Evolutionary conservation across 2,797 vertebrate genomes (phyloP).

Genomic region (Pseudopleuronectes americanus): DNA sequence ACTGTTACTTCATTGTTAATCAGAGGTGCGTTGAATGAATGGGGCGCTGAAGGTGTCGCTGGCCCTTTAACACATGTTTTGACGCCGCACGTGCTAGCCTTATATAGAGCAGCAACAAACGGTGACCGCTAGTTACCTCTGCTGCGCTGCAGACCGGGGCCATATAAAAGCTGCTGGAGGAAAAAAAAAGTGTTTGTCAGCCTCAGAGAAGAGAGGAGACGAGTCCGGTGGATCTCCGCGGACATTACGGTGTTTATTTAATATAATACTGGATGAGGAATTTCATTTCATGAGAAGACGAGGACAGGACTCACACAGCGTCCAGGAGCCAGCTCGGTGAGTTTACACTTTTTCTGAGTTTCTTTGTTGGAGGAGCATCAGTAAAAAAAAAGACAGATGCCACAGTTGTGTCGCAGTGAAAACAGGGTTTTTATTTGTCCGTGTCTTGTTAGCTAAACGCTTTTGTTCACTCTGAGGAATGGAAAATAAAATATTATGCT

Average conservation of each 20-base stretch:
- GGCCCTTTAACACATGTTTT: conserved; percentile 85
- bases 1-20: background rate
- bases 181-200: conserved; percentile 67
- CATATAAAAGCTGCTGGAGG: conserved; percentile 81
- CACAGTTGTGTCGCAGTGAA: background rate
- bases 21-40: background rate
- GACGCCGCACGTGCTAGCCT: conserved; percentile 83
- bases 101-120: conserved; percentile 72
- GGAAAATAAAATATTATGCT: background rate
- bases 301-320: conserved; percentile 32
- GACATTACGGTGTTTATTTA: conserved; percentile 1
- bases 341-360: conserved; percentile 41
- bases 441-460: background rate
- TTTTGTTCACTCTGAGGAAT: too few species aligned
- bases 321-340: conserved; percentile 61
- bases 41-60: conserved; percentile 22
- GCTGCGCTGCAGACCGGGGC: conserved; percentile 44
- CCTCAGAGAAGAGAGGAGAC: conserved; percentile 8
- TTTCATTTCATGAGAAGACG: conserved; percentile 57
- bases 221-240: conserved; percentile 7
- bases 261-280: conserved; percentile 1
- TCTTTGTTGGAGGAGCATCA: conserved; percentile 58
- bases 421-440: background rate
- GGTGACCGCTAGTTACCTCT: conserved; percentile 87
- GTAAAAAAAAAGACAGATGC: conserved; percentile 16